Conservation (phyloP, 2,797 vertebrate species). For the Dryobates pubescens region DNA sequence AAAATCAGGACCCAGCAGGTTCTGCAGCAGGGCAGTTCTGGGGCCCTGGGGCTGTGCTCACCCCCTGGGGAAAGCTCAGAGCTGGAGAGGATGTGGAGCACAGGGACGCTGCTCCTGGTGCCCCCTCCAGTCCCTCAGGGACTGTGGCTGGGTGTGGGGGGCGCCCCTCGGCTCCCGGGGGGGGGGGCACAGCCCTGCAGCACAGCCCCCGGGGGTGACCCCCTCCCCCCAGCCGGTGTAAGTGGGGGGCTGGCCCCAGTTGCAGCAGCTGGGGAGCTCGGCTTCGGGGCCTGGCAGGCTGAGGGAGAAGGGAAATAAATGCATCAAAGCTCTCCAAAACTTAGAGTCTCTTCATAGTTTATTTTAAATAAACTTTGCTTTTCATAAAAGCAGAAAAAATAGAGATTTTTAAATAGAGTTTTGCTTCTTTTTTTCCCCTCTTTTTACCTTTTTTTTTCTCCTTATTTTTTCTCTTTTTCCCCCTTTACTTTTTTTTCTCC, state of each 20-base stretch:
- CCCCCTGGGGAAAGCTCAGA: neutral
- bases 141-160: neutral
- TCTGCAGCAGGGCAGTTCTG: neutral
- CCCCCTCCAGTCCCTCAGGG: neutral
- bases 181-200: neutral
- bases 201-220: neutral
- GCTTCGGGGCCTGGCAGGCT: neutral
- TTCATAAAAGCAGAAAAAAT: conserved; percentile 79
- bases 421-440: too few relatives aligned
- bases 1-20: neutral
- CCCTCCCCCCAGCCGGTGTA: neutral
- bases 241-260: neutral
- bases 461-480: too few relatives aligned
- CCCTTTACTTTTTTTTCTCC: too few relatives aligned
- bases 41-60: neutral
- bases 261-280: neutral
- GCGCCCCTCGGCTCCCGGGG: too few relatives aligned
- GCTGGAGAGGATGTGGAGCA: neutral
- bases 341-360: conserved; percentile 66
- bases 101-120: neutral
- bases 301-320: conserved; percentile 56
- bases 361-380: conserved; percentile 80
- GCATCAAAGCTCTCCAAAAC: conserved; percentile 28
- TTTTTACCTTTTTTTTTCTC: too few relatives aligned
- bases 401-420: conserved; percentile 74